Base-by-base conservation (phyloP, 1,140 invertebrate species). In the Drosophila fuyamai region DNA sequence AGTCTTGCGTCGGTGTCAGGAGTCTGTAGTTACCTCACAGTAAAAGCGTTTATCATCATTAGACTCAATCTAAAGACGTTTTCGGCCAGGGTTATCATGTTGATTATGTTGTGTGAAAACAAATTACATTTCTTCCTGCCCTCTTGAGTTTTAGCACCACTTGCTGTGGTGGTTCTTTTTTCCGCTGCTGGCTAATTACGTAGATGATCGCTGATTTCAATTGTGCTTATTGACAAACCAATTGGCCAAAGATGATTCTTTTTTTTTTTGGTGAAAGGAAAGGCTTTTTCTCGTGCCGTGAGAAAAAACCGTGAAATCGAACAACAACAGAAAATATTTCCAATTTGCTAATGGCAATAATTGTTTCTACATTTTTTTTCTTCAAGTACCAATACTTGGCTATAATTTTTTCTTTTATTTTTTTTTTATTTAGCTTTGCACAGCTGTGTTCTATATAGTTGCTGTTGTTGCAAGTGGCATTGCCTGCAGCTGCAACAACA, bases 61-160 rank as follows among this genome's bases (percentile, higher is more conserved):
- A 92, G 91, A 92, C 90, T 91, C 90, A 92, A 92, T 92, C 91
- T 92, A 92, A 92, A 92, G 90, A 92, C 83, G 86, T 90, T 91
- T 91, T 80, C 65, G 85, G 81, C 58, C 60, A 75, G 83, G 84
- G 88, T 92, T 92, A 92, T 92, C 90, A 92, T 89, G 86, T 92
- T 92, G 90, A 92, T 92, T 92, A 92, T 92, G 90, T 92, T 92
- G 90, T 92, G 90, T 92, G 90, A 92, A 92, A 92, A 92, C 90
- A 92, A 92, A 92, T 92, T 92, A 92, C 90, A 89, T 91, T 91
- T 89, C 90, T 68, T 71, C 65, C 47, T 38, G 76, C 74, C 65
- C 62, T 58, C 74, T 67, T 74, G 57, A 61, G 68, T 72, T 68
- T 88, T 88, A 89, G 71, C 84, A 89, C 84, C 80, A 79, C 71